Conservation (phyloP, 2,113 vertebrate species). For the Callopanchax toddi region DNA sequence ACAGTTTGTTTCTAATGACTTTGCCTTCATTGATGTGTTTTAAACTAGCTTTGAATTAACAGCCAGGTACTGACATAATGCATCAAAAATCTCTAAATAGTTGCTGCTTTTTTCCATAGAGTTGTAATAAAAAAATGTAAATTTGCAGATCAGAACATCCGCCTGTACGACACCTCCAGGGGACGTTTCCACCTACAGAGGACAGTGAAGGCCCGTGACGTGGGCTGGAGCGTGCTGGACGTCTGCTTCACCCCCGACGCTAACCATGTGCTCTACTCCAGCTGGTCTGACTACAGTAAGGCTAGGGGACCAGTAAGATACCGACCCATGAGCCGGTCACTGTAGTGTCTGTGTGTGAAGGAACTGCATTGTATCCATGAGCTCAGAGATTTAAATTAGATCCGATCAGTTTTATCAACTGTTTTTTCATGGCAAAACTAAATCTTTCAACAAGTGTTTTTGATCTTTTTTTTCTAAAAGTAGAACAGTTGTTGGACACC, state of each 20-base stretch:
- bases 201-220: constrained; percentile 89
- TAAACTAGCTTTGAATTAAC: background rate
- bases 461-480: no score
- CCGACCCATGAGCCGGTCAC: no score
- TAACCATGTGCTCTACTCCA: constrained; percentile 88
- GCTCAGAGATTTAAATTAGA: no score
- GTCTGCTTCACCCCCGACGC: constrained; percentile 91
- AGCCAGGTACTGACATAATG: background rate
- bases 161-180: constrained; percentile 86
- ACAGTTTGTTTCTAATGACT: background rate
- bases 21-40: background rate
- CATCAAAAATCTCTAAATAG: background rate
- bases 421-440: no score
- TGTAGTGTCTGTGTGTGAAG: no score
- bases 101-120: background rate
- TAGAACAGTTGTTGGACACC: no score
- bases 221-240: constrained; percentile 92
- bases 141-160: constrained; percentile 88
- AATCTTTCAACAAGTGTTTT: no score
- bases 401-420: no score
- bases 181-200: constrained; percentile 84
- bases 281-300: constrained; percentile 94
- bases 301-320: background rate
- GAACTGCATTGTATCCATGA: no score
- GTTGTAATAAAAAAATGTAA: background rate